Evolutionary conservation across 2,113 vertebrate species (phyloP).

Genomic region (Smithornis capensis): DNA sequence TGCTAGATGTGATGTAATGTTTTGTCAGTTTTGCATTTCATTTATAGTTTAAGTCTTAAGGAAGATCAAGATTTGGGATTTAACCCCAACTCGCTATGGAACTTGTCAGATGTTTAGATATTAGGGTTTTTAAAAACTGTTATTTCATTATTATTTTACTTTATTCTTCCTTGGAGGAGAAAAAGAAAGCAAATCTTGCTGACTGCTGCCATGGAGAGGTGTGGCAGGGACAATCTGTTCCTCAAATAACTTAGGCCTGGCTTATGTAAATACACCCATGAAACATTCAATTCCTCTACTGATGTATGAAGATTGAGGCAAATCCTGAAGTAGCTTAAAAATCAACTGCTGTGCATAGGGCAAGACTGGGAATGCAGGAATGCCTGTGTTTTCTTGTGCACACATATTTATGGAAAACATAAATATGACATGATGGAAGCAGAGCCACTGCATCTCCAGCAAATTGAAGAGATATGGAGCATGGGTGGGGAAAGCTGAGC

Average conservation of each 20-base stretch:
- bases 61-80: background rate
- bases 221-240: background rate
- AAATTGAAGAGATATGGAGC: background rate
- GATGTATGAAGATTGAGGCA: background rate
- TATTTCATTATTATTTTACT: background rate
- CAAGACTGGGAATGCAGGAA: background rate
- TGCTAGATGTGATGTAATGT: background rate
- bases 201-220: background rate
- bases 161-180: background rate
- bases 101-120: background rate
- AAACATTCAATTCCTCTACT: background rate
- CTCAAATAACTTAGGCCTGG: background rate
- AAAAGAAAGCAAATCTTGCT: background rate
- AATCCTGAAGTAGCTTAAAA: background rate
- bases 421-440: background rate
- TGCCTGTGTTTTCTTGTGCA: background rate
- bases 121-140: rapidly evolving
- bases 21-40: background rate
- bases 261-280: background rate
- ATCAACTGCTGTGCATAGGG: background rate
- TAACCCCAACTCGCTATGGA: background rate
- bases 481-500: background rate
- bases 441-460: background rate
- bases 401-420: background rate
- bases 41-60: background rate